Base-by-base conservation (phyloP, 1,140 invertebrate genomes). In the Chironomus striatipennis region DNA sequence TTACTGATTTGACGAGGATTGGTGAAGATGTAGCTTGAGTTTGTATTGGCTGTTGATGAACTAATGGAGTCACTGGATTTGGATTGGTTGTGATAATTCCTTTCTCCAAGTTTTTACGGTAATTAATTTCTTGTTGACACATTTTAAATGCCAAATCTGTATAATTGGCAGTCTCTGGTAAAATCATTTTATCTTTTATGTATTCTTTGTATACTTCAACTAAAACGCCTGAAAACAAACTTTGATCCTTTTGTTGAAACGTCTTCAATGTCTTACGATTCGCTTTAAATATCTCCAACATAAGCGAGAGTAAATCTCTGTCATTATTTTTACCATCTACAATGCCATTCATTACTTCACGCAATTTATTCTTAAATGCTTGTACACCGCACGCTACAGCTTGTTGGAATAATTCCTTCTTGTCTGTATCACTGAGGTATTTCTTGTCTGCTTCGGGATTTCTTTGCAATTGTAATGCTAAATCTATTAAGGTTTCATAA, bases 401-500 rank as follows among this genome's bases (percentile, higher is more conserved):
- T 47, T 76, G 74, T 6, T 77, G 73, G 43, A 73, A 77, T 7
- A 78, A 74, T 74, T 77, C 76, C 17, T 76, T 76, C 24, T 77
- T 73, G 15, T 78, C 77, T 10, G 17, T 42, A 70, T 78, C 77
- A 65, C 75, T 77, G 20, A 78, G 17, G 80, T 94, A 96, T 81
- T 88, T 93, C 89, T 93, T 95, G 77, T 92, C 93, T 0, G 86
- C 83, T 76, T 96, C 95, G 1, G 95, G 95, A 73, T 86, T 88
- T 80, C 90, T 90, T 75, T 88, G 87, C 9, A 97, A 84, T 77
- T 94, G 90, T 72, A 93, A 82, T 74, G 90, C 90, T 12, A 97
- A 83, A 78, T 94, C 90, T 72, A 94, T 85, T n/a, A 98, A 83
- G 77, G 90, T 89, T 79, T 89, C 88, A 78, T 91, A 89, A 81